Evolutionary conservation across 2,888 invertebrate genomes (phyloP).

Genomic region (Mesochorus sp.): DNA sequence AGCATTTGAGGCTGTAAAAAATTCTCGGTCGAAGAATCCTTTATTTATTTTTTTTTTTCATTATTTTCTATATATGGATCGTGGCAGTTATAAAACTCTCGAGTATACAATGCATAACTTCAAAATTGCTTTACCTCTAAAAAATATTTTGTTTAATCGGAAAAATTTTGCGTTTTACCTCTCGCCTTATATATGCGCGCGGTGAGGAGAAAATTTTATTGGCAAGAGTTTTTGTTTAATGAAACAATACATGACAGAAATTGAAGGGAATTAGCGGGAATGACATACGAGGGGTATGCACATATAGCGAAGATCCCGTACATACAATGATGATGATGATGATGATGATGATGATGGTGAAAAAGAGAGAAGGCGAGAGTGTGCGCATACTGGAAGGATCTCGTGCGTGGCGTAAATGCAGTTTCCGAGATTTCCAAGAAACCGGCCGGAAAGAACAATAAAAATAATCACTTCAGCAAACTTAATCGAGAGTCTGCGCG

Average conservation of each 20-base stretch:
- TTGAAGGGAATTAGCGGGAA: slow-evolving; percentile 11
- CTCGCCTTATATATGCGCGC: no score
- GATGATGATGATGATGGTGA: slow-evolving; percentile 51
- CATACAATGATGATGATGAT: slow-evolving; percentile 2
- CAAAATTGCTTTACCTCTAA: no score
- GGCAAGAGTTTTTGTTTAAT: no score
- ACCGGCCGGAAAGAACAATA: slow-evolving; percentile 81
- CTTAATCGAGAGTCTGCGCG: slow-evolving; percentile 75
- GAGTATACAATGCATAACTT: neutral
- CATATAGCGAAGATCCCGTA: no score
- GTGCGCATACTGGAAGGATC: slow-evolving; percentile 65
- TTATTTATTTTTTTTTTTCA: neutral
- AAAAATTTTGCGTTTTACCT: no score
- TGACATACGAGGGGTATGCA: slow-evolving; percentile 5
- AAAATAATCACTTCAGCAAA: slow-evolving; percentile 81
- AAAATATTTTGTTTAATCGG: no score
- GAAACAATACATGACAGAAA: slow-evolving; percentile 4
- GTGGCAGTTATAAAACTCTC: neutral
- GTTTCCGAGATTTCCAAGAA: slow-evolving; percentile 80
- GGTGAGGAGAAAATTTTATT: neutral
- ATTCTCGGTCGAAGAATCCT: slow-evolving; percentile 1
- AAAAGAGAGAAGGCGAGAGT: slow-evolving; percentile 37
- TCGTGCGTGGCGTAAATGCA: slow-evolving; percentile 72
- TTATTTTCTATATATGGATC: slow-evolving; percentile 11
- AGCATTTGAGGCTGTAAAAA: slow-evolving; percentile 23